Conservation (phyloP, 2,888 invertebrate genomes). For the Steinernema carpocapsae region DNA sequence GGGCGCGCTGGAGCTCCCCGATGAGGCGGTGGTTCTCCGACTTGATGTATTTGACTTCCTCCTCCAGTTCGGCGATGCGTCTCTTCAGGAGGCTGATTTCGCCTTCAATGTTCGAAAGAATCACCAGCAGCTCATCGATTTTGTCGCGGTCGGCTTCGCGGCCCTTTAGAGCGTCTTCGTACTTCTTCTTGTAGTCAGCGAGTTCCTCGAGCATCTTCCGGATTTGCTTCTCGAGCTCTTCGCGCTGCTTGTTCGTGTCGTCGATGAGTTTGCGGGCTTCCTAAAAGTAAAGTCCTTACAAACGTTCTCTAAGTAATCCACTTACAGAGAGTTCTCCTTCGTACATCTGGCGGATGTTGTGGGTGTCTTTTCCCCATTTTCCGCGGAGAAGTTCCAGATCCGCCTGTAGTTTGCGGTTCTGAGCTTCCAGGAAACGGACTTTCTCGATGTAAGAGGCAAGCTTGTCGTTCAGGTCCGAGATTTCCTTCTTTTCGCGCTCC, state of each 20-base stretch:
- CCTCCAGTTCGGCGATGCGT: conserved; percentile 59
- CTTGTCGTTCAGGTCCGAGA: conserved; percentile 72
- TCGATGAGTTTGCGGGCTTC: conserved; percentile 60
- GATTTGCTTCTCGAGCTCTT: conserved; percentile 55
- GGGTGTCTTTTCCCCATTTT: conserved; percentile 64
- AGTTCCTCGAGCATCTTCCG: conserved; percentile 58
- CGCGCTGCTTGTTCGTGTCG: conserved; percentile 53
- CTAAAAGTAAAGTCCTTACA: background rate
- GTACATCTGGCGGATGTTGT: conserved; percentile 53
- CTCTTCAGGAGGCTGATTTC: conserved; percentile 71
- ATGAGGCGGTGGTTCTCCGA: conserved; percentile 69
- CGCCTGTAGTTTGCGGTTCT: conserved; percentile 66
- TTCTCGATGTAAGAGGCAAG: conserved; percentile 73
- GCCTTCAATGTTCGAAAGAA: conserved; percentile 71
- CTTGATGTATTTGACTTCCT: conserved; percentile 68
- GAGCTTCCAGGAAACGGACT: conserved; percentile 69
- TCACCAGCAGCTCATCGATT: conserved; percentile 71
- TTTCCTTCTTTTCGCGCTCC: conserved; percentile 72
- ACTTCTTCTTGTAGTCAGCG: conserved; percentile 51
- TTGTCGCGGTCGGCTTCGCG: conserved; percentile 68
- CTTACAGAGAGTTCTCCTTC: conserved; percentile 50
- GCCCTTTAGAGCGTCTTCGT: conserved; percentile 64
- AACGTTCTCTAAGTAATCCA: background rate
- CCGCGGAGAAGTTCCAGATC: conserved; percentile 60
- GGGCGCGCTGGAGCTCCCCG: conserved; percentile 65